Base-by-base conservation (phyloP, 2,888 invertebrate genomes). In the Molorchus minor region DNA sequence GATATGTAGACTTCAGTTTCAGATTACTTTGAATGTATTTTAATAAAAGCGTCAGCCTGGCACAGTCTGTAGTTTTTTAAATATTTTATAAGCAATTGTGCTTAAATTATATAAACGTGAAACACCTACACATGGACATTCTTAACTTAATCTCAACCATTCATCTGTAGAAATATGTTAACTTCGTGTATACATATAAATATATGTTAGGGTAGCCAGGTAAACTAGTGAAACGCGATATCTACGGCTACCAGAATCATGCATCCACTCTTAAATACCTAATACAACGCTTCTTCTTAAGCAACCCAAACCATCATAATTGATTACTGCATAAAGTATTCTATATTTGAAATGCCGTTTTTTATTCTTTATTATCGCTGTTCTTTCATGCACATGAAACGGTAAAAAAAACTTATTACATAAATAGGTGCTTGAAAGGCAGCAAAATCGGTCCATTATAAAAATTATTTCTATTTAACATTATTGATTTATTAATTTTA, bases 71-170 rank as follows among this genome's bases (percentile, higher is more conserved):
- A 53, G 38, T 54, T 53, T 46, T 58, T 58, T 54, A 51, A 46
- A 55, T 51, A 51, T 43, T 56, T 60, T 60, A 60, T 60, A 53
- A 51, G 59, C 51, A 54, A 43, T 60, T 56, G 43, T 49, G 44
- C 43, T 51, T 60, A 49, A 60, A 60, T 49, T 49, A 49, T 49
- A 49, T 21, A 49, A 21, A 38, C 49, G 43, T 53, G 43, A 53
- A 19, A 53, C 53, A 43, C 53, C 53, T 43, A 53, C 53, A 43
- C 44, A n/a, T 8, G 41, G 19, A 53, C 53, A 53, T 53, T 53
- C 51, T 43, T 53, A 43, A 43, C 41, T 15, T 53, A 53, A 53
- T 53, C 53, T 53, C 33, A 43, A 25, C n/a, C 35, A 53, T 53
- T 33, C 53, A 53, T 53, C 53, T 53, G 20, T 43, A 20, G 16